Base-by-base conservation (phyloP, 2,888 invertebrate species). In the Drepana falcataria region DNA sequence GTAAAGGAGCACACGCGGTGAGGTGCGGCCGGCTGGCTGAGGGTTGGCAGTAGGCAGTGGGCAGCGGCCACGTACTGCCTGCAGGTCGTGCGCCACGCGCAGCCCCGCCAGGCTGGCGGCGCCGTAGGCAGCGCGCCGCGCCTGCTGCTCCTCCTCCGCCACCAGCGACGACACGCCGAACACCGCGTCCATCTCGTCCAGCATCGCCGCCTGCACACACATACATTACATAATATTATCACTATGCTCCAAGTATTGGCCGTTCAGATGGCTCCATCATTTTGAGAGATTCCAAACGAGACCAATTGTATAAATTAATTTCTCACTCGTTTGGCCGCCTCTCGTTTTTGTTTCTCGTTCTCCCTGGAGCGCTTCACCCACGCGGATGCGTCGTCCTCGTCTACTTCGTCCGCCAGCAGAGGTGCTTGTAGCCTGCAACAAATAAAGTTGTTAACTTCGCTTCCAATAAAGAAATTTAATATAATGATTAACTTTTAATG, bases 161-260 rank as follows among this genome's bases (percentile, higher is more conserved):
- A 98, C 93, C 51, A 98, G 89, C 68, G 95, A 95, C 9, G 94
- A 93, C 59, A 98, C 94, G 40, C 98, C 98, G 92, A 99, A 98
- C 80, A 96, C 98, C 65, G 94, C 96, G 86, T 99, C 99, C 92
- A 99, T 93, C 85, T 99, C 98, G 85, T 98, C 97, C 74, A 99
- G 83, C 92, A 96, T 93, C 80, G 97, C 97, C 35, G 98, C 99
- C 97, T 96, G 77, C 4, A 71, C 55, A 57, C 41, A 68, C 52
- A 58, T n/a, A 55, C 9, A 47, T 33, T 33, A 47, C 6, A 48
- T 34, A 34, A n/a, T n/a, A n/a, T n/a, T n/a, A n/a, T n/a, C n/a
- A n/a, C n/a, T n/a, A n/a, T n/a, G n/a, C n/a, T n/a, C n/a, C n/a
- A n/a, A n/a, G n/a, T n/a, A n/a, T n/a, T n/a, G n/a, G n/a, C n/a